These are phyloP conservation scores for Agrilus planipennis DNA, from an alignment of 1,140 invertebrate genomes.

Conservation along the genomic window DNA sequence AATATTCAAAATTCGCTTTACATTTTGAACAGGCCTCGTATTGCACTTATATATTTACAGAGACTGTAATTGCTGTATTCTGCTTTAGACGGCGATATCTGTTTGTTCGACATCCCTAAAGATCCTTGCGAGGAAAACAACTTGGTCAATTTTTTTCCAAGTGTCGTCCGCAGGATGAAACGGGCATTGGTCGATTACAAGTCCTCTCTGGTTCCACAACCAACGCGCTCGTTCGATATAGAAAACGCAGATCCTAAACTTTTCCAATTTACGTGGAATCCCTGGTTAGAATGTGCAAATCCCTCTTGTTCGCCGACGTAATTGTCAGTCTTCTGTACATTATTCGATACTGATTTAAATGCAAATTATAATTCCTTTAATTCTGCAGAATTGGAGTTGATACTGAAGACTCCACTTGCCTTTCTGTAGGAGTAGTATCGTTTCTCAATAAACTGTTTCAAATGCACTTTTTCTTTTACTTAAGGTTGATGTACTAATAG, in stretches of 20 bases:
- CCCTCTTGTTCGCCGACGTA: conserved; percentile 14
- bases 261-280: conserved; percentile 37
- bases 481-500: too few species aligned
- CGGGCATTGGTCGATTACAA: conserved; percentile 33
- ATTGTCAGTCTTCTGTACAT: too few species aligned
- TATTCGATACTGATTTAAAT: conserved; percentile 6
- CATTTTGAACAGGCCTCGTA: too few species aligned
- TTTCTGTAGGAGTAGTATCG: too few species aligned
- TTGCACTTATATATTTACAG: too few species aligned
- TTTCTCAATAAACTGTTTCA: too few species aligned
- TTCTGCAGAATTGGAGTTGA: too few species aligned
- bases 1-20: too few species aligned
- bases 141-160: conserved; percentile 35
- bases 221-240: conserved; percentile 27
- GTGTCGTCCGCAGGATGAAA: conserved; percentile 35
- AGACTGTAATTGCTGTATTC: too few species aligned
- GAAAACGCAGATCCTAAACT: conserved; percentile 32
- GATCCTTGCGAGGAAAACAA: conserved; percentile 56
- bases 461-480: too few species aligned
- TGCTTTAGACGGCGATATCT: conserved; percentile 34
- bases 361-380: too few species aligned
- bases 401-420: too few species aligned
- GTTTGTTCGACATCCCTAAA: conserved; percentile 47
- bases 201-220: conserved; percentile 30
- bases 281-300: conserved; percentile 31